These are phyloP conservation scores for Epinotia brunnichana DNA, from an alignment of 2,888 invertebrate genomes.

Conservation along the genomic window DNA sequence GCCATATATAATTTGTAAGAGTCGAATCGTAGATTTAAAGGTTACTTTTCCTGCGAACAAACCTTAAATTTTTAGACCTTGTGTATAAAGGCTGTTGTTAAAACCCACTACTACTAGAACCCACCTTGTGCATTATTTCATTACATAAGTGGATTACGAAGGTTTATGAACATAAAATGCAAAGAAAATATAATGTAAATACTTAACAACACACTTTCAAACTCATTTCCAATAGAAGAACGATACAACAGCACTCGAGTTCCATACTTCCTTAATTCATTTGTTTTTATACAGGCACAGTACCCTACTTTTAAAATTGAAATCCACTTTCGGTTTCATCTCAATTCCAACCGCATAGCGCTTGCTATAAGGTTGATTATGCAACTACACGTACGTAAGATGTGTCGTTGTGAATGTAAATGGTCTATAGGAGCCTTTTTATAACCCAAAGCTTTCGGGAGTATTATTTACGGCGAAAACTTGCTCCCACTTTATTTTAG, in stretches of 20 bases:
- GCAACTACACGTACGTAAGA: background rate
- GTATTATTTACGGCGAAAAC: constrained; percentile 33
- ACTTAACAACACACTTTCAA: too few relatives aligned
- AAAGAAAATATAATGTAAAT: too few relatives aligned
- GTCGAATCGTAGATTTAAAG: too few relatives aligned
- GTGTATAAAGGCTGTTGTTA: too few relatives aligned
- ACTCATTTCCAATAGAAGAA: constrained; percentile 1
- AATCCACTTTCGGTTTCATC: background rate
- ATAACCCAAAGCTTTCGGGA: constrained; percentile 37
- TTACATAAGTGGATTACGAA: too few relatives aligned
- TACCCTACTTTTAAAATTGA: background rate
- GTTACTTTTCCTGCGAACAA: too few relatives aligned
- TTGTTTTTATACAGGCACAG: background rate
- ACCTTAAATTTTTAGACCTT: too few relatives aligned
- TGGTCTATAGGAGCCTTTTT: constrained; percentile 17
- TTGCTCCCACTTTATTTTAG: constrained; percentile 26
- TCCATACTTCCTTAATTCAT: constrained; percentile 5
- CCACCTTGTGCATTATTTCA: too few relatives aligned
- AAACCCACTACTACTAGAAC: too few relatives aligned
- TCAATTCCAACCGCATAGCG: background rate
- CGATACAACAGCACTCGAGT: background rate
- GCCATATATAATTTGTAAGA: too few relatives aligned
- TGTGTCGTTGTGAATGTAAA: background rate
- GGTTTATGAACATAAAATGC: too few relatives aligned
- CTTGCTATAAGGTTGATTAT: background rate